Evolutionary conservation across 2,113 vertebrate species (phyloP), one percentile per base, ranked within the genome.

Genomic region (Acanthisitta chloris): DNA sequence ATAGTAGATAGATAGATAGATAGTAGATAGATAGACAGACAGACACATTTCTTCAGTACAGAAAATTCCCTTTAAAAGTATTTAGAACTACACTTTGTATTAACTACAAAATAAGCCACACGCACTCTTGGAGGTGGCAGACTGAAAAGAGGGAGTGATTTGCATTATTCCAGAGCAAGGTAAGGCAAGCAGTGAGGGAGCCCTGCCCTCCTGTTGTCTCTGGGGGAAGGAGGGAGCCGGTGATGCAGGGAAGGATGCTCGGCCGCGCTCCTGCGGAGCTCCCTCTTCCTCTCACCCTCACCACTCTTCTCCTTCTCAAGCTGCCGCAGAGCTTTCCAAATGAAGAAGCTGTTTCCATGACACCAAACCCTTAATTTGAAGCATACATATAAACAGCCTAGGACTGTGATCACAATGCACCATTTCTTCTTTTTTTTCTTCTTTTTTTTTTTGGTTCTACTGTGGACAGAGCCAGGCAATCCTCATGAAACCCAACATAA

Each of bases 321-420:
- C 95, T 94, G 92, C 83, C 8, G 96, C 96, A 97, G 97, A 96
- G 97, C 86, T 97, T 98, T 98, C 97, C 97, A 98, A 98, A 97
- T 95, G 97, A 98, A 96, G 96, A 97, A 96, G 95, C 97, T 96
- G 98, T 98, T 98, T 98, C 98, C 97, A 98, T 98, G 98, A 98
- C 98, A 98, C 96, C 97, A 97, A 97, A 94, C 88, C 97, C 91
- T 97, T 98, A 96, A 98, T 98, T 97, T 97, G 97, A 97, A 97
- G 94, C 96, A 96, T 81, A 97, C 94, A 95, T 74, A 97, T 91
- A 96, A 98, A 97, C 96, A 96, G 93, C 84, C 61, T 79, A 69
- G 88, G 65, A 98, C 59, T 92, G 86, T 49, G 90, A 97, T 96
- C 92, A 80, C 88, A 97, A 92, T 85, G 95, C 90, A 96, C 90